These are phyloP conservation scores for Drosophila biarmipes DNA, from an alignment of 1,140 invertebrate genomes.

Conservation along the genomic window DNA sequence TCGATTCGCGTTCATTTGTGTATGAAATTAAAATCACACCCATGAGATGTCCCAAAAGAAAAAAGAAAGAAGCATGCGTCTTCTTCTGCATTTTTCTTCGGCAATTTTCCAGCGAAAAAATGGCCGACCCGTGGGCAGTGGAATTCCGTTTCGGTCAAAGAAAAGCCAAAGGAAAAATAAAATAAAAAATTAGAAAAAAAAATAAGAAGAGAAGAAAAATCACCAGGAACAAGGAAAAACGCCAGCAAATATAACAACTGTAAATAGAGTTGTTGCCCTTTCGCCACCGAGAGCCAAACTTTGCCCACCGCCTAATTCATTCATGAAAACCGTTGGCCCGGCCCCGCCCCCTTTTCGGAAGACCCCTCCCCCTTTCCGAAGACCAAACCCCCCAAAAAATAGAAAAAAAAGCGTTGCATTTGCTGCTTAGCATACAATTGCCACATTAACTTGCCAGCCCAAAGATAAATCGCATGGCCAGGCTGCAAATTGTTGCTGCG, in stretches of 20 bases:
- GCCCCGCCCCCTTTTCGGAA: conserved; percentile 23
- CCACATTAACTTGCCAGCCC: conserved; percentile 80
- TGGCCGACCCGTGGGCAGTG: conserved; percentile 68
- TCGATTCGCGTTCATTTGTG: conserved; percentile 82
- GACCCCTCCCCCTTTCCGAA: background rate
- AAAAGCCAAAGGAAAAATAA: background rate
- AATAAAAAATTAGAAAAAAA: background rate
- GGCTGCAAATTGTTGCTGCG: conserved; percentile 55
- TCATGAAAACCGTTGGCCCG: conserved; percentile 74
- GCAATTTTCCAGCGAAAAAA: conserved; percentile 37
- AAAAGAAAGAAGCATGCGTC: conserved; percentile 1
- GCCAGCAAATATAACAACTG: conserved; percentile 55
- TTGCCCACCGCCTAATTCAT: conserved; percentile 76
- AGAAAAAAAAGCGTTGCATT: conserved; percentile 26
- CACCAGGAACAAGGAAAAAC: conserved; percentile 6
- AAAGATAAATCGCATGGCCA: conserved; percentile 76
- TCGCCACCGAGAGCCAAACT: conserved; percentile 63
- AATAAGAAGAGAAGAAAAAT: conserved; percentile 24
- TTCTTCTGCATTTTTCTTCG: conserved; percentile 7
- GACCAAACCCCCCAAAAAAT: background rate
- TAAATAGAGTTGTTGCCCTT: conserved; percentile 82
- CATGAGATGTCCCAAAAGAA: conserved; percentile 67
- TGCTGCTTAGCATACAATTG: conserved; percentile 82
- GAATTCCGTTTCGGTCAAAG: conserved; percentile 45
- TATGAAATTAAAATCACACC: conserved; percentile 84